Percentiles rank a stretch among this genome's conserved stretches.
These are phyloP conservation scores for Tinea trinotella DNA, from an alignment of 2,888 invertebrate species.

Conservation along the genomic window DNA sequence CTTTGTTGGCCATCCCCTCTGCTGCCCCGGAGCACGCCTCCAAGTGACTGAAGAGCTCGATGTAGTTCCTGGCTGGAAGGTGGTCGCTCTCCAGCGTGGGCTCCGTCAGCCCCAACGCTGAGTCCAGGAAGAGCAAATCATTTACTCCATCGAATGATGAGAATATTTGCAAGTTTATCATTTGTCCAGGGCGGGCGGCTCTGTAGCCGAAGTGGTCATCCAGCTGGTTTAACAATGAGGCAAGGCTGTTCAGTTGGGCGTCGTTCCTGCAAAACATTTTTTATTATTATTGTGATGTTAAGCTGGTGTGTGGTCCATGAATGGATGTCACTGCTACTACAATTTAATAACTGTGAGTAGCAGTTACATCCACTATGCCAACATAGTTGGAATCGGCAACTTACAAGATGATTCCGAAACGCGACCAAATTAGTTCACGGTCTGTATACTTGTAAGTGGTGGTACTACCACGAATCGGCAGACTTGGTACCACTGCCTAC, in stretches of 20 bases:
- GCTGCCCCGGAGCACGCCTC: slow-evolving; percentile 46
- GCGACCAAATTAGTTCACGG: too few species aligned
- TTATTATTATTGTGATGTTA: too few species aligned
- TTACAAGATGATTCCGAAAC: too few species aligned
- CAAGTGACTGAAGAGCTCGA: slow-evolving; percentile 64
- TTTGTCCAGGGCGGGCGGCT: slow-evolving; percentile 37
- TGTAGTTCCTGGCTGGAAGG: slow-evolving; percentile 67
- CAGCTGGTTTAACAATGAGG: slow-evolving; percentile 53
- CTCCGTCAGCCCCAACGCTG: slow-evolving; percentile 69
- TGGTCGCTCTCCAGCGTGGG: slow-evolving; percentile 39
- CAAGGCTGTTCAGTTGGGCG: slow-evolving; percentile 40
- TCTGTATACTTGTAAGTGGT: too few species aligned
- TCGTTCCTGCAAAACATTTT: slow-evolving; percentile 45
- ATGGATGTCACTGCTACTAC: too few species aligned
- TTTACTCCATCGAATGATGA: slow-evolving; percentile 65
- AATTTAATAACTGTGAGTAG: too few species aligned
- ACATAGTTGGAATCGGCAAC: too few species aligned
- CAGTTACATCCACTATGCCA: too few species aligned
- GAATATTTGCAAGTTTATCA: slow-evolving; percentile 69
- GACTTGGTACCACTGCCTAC: too few species aligned
- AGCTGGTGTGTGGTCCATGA: too few species aligned
- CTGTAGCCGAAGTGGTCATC: slow-evolving; percentile 68
- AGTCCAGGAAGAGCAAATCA: slow-evolving; percentile 76
- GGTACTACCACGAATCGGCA: too few species aligned
- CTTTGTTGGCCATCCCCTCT: slow-evolving; percentile 30